phyloP scores from a whole-genome alignment of 2,888 invertebrate genomes.

The Tetheella fluctuosa region DNA sequence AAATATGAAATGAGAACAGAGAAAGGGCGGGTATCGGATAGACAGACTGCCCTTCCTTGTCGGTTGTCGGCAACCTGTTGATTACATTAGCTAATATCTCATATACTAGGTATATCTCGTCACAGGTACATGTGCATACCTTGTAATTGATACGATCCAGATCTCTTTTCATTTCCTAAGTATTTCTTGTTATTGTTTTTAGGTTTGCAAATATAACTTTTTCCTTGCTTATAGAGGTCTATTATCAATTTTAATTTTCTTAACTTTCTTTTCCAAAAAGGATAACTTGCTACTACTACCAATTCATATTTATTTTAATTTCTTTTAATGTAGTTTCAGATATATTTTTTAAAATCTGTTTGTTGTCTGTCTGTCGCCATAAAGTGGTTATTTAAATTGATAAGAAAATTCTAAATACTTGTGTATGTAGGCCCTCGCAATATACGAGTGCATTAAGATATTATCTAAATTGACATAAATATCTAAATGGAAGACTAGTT shows the following conservation, averaged over 20 bases:
- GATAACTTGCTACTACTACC: no score
- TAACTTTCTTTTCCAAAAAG: no score
- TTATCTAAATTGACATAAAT: neutral
- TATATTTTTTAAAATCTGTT: neutral
- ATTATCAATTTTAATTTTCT: no score
- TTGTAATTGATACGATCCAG: neutral
- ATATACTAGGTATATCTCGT: constrained; percentile 10
- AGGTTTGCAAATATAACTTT: no score
- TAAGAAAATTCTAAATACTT: neutral
- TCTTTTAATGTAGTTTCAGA: no score
- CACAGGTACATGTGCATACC: neutral
- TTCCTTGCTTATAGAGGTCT: no score
- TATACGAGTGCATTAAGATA: neutral
- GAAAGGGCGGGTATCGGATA: constrained; percentile 56
- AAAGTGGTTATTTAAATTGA: neutral
- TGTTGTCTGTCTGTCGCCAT: neutral
- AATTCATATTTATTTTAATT: no score
- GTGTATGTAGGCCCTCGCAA: neutral
- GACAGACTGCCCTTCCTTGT: constrained; percentile 49
- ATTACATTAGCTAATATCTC: constrained; percentile 43
- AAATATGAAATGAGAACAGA: constrained; percentile 47
- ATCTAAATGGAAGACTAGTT: constrained; percentile 6
- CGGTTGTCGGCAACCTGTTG: constrained; percentile 38
- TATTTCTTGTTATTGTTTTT: no score
- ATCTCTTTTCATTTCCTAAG: constrained; percentile 3